phyloP scores from a whole-genome alignment of 2,888 invertebrate species.

The Gibbula magus region DNA sequence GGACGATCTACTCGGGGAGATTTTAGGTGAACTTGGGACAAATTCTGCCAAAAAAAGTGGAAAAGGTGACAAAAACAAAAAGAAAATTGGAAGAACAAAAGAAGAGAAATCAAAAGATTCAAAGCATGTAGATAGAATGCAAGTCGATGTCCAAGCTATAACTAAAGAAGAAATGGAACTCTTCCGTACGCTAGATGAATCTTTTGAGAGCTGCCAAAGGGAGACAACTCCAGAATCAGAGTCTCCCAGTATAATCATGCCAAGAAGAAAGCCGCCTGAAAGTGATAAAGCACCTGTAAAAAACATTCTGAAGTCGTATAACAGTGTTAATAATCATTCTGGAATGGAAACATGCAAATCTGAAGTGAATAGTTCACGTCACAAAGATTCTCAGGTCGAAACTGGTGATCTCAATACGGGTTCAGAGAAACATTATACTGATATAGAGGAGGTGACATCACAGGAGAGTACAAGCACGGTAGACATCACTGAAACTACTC shows the following conservation, averaged over 20 bases:
- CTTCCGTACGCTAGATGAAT: background rate
- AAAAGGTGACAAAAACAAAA: background rate
- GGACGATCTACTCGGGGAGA: constrained; percentile 55
- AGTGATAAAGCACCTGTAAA: background rate
- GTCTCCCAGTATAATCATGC: background rate
- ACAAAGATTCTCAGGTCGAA: no score
- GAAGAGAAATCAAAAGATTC: background rate
- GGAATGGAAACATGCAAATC: no score
- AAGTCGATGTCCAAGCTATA: background rate
- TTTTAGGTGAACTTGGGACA: constrained; percentile 52
- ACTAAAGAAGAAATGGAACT: background rate
- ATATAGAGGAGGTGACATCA: no score
- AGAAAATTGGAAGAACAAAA: background rate
- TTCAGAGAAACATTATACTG: no score
- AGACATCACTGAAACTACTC: no score
- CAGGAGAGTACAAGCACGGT: no score
- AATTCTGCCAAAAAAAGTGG: background rate
- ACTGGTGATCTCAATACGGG: no score
- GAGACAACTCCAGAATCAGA: background rate
- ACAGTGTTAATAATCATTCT: no score
- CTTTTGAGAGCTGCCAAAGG: constrained; percentile 6
- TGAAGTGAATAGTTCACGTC: no score
- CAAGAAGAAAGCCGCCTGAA: background rate
- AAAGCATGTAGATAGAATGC: background rate
- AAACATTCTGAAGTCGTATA: background rate